Conservation (phyloP, 2,113 vertebrate species). For the Rynchops niger region DNA sequence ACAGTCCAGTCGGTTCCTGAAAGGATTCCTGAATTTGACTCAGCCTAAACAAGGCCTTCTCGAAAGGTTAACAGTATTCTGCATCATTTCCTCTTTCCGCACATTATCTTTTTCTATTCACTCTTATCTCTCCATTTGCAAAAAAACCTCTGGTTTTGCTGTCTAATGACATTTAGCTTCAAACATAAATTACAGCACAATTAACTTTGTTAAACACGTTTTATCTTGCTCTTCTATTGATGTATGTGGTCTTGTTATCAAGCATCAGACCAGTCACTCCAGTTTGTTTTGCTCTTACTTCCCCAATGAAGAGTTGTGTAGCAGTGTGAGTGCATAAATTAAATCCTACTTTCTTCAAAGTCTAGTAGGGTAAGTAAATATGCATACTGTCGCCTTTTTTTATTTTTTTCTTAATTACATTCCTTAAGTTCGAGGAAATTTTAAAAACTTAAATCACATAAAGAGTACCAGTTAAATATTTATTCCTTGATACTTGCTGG, state of each 20-base stretch:
- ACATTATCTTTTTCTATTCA: neutral
- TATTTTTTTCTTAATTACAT: neutral
- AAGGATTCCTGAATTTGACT: neutral
- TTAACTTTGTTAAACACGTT: neutral
- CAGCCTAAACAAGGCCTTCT: neutral
- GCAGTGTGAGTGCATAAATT: neutral
- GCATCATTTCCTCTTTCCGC: neutral
- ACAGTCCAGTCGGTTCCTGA: neutral
- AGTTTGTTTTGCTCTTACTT: neutral
- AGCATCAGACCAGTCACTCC: neutral
- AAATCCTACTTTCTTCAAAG: neutral
- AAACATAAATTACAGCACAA: neutral
- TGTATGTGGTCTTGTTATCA: neutral
- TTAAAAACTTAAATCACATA: neutral
- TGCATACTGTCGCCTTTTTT: neutral
- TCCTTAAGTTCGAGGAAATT: neutral
- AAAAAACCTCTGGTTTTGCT: neutral
- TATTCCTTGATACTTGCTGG: neutral
- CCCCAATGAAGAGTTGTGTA: neutral
- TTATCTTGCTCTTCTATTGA: neutral
- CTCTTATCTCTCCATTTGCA: neutral
- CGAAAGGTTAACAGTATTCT: neutral
- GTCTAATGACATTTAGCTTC: neutral
- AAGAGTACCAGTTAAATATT: neutral
- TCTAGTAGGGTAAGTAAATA: neutral